Evolutionary conservation across 2,797 vertebrate genomes (phyloP), one percentile per base, ranked within the genome.

Genomic region (Cuculus canorus): DNA sequence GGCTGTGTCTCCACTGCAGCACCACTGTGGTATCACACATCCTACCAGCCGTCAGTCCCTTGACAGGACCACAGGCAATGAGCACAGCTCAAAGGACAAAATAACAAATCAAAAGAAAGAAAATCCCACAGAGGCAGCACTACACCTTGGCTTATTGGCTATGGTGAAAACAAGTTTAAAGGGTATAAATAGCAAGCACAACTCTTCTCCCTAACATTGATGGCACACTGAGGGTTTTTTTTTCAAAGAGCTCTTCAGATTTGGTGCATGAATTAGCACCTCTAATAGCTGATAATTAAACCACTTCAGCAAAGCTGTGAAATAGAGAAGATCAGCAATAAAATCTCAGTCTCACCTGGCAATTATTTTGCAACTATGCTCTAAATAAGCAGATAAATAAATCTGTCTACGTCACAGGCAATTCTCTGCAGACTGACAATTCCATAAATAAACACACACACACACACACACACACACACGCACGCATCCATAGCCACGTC

Each of bases 241-340:
- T 94, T 89, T 91, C 28, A 32, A 93, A 91, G 35, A 88, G 88
- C 35, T 95, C 82, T 87, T 93, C 82, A 96, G 86, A 97, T 95
- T 80, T 94, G 59, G 86, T 89, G 94, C 92, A 96, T 97, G 96
- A 94, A 96, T 98, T 97, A 97, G 94, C 94, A 94, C 96, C 78
- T 97, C 86, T 97, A 97, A 97, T 96, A 96, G 92, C 77, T 96
- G 96, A 96, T 96, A 97, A 97, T 96, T 97, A 96, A 97, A 96
- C 45, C 70, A 91, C 94, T 97, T 91, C 86, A 96, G 89, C 64
- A 93, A 96, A 97, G 48, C 94, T 97, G 93, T 95, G 93, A 93
- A 95, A 96, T 64, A 90, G 52, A 83, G 82, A 86, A 71, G 85
- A 91, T 60, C 95, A 83, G 72, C 90, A 90, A 92, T 93, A 88